Percentiles rank a stretch among this genome's conserved stretches.
Evolutionary conservation across 2,797 vertebrate species (phyloP).

Genomic region (Arrhamphus sclerolepis): DNA sequence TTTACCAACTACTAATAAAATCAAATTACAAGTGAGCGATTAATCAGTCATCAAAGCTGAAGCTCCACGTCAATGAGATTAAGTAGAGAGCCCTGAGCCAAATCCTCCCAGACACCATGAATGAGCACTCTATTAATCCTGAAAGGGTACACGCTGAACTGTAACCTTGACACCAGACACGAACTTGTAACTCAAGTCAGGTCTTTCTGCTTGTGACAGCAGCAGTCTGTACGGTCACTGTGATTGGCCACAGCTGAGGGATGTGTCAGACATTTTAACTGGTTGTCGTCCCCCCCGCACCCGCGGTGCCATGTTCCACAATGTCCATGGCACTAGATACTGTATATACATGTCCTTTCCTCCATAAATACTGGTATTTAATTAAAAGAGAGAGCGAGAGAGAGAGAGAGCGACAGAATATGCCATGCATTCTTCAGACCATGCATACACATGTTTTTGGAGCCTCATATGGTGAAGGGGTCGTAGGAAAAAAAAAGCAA

Average conservation of each 20-base stretch:
- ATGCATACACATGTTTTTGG: too few relatives aligned
- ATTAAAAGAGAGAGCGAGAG: too few relatives aligned
- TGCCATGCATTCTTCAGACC: too few relatives aligned
- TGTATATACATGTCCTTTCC: too few relatives aligned
- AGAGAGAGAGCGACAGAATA: too few relatives aligned
- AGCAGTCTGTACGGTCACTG: neutral
- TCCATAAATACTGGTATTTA: too few relatives aligned
- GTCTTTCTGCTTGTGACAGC: neutral
- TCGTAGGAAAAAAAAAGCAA: too few relatives aligned
- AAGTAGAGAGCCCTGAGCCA: neutral
- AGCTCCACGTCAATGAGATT: neutral
- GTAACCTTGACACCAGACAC: slow-evolving; percentile 7
- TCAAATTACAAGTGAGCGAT: neutral
- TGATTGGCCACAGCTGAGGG: slow-evolving; percentile 1
- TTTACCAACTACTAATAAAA: too few relatives aligned
- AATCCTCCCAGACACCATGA: slow-evolving; percentile 23
- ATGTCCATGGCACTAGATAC: slow-evolving; percentile 28
- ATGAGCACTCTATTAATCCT: slow-evolving; percentile 11
- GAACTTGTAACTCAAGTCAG: neutral
- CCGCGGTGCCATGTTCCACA: slow-evolving; percentile 19
- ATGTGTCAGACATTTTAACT: neutral
- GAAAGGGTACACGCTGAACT: neutral
- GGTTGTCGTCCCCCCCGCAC: neutral
- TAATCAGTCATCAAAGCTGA: neutral
- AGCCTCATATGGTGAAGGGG: too few relatives aligned